Evolutionary conservation across 2,797 vertebrate species (phyloP).

Genomic region (Salarias fasciatus): DNA sequence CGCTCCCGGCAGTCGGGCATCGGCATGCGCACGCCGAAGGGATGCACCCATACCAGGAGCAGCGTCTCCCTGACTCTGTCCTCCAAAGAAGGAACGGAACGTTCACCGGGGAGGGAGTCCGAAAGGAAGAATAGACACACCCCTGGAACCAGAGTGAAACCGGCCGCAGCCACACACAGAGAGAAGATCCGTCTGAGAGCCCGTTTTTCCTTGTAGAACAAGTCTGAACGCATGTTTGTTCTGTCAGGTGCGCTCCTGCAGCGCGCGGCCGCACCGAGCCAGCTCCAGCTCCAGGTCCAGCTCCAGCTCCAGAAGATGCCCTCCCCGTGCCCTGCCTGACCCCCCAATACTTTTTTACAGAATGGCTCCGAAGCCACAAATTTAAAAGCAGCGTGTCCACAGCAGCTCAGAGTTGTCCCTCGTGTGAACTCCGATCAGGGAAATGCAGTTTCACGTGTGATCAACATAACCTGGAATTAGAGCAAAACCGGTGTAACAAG

Average conservation of each 20-base stretch:
- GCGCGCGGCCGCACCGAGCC: slow-evolving; percentile 1
- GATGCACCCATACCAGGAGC: slow-evolving; percentile 79
- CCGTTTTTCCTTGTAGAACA: slow-evolving; percentile 24
- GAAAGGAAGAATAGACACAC: slow-evolving; percentile 54
- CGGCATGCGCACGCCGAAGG: slow-evolving; percentile 55
- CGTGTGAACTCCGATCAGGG: no score
- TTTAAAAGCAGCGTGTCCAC: no score
- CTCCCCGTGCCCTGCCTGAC: no score
- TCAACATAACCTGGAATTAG: no score
- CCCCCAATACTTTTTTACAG: slow-evolving; percentile 58
- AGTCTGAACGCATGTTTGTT: slow-evolving; percentile 3
- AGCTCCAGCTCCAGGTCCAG: no score
- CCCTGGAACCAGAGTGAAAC: slow-evolving; percentile 45
- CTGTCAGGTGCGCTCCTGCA: no score
- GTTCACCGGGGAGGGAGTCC: neutral
- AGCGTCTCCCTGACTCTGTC: slow-evolving; percentile 51
- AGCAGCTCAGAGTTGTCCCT: no score
- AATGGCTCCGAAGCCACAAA: no score
- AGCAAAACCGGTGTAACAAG: no score
- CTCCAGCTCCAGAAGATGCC: no score
- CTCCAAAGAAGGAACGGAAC: fast-evolving
- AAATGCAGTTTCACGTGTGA: no score
- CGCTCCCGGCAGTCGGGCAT: slow-evolving; percentile 71
- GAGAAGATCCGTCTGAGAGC: slow-evolving; percentile 7
- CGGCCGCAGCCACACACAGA: neutral